phyloP scores from a whole-genome alignment of 2,888 invertebrate genomes.

The Crematogaster levior region DNA sequence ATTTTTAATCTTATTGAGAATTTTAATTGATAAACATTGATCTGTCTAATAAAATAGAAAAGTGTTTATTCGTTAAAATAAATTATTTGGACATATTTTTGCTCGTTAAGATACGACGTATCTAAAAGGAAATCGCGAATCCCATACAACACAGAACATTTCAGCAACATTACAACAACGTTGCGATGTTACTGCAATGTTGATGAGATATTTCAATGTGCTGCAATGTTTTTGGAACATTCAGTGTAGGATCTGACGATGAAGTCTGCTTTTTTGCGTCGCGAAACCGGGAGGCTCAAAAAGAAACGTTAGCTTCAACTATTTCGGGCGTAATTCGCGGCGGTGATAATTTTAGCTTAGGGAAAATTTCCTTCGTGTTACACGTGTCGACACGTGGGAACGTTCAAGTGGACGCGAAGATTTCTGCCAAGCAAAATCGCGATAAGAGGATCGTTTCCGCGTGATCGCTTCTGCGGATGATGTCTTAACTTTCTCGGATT shows the following conservation, averaged over 20 bases:
- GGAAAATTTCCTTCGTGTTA: constrained; percentile 6
- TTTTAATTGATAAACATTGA: neutral
- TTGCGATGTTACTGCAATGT: too few species aligned
- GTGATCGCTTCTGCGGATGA: neutral
- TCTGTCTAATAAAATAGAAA: neutral
- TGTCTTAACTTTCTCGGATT: constrained; percentile 48
- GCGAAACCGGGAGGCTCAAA: neutral
- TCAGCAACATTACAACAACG: too few species aligned
- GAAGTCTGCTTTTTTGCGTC: neutral
- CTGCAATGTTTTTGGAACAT: too few species aligned
- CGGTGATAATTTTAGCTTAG: constrained; percentile 25
- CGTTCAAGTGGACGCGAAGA: neutral
- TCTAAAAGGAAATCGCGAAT: neutral
- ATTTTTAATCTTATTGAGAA: too few species aligned
- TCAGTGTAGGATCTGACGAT: too few species aligned
- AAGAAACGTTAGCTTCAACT: constrained; percentile 11
- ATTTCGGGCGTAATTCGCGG: constrained; percentile 24
- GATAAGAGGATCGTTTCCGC: constrained; percentile 1
- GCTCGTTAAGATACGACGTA: neutral
- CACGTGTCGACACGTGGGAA: neutral
- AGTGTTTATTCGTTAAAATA: neutral
- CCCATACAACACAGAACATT: too few species aligned
- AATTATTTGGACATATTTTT: neutral
- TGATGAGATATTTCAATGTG: too few species aligned
- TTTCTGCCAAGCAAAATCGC: neutral